Evolutionary conservation across 1,140 invertebrate genomes (phyloP), one percentile per base, ranked within the genome.

Genomic region (Ridgeia piscesae): DNA sequence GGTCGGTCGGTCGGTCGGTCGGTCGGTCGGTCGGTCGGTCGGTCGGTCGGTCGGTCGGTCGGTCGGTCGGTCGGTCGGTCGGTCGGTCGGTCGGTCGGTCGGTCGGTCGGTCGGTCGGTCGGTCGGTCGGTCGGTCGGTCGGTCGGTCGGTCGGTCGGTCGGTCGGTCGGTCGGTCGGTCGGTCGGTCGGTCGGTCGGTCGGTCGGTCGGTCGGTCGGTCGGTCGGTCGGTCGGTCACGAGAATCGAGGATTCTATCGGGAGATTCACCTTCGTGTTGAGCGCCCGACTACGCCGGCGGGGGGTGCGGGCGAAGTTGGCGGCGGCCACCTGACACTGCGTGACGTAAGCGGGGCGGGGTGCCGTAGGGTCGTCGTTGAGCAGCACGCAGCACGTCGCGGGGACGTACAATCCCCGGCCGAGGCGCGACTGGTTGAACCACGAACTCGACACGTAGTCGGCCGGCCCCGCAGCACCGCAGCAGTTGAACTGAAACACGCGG

Each of bases 271-370:
- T 91, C 6, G 42, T 91, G 91, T 50, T 42, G 58, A 21, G 91
- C 34, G 34, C 58, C 6, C 91, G 58, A 8, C n/a, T 35, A 35
- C 34, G n/a, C n/a, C n/a, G 33, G 33, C 34, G 34, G n/a, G n/a
- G 58, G 35, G 91, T 42, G 91, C 42, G 42, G 33, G 42, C n/a
- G 50, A 88, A 92, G 14, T 90, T 33, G 89, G 91, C 77, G 4
- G 92, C 92, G 34, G 91, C 92, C 35, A 91, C 92, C 34, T 93
- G 92, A 89, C 92, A 93, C n/a, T 91, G 33, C 21, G 58, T 35
- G 17, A 91, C 58, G 58, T 77, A 35, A 34, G 35, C 21, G 33
- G 91, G 89, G 27, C 21, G 31, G 33, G 91, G 91, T 4, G 42
- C 77, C 42, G 34, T 31, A 0, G 90, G 91, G 33, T 92, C 92